phyloP scores from a whole-genome alignment of 2,113 vertebrate species.

The Rhagologus leucostigma region DNA sequence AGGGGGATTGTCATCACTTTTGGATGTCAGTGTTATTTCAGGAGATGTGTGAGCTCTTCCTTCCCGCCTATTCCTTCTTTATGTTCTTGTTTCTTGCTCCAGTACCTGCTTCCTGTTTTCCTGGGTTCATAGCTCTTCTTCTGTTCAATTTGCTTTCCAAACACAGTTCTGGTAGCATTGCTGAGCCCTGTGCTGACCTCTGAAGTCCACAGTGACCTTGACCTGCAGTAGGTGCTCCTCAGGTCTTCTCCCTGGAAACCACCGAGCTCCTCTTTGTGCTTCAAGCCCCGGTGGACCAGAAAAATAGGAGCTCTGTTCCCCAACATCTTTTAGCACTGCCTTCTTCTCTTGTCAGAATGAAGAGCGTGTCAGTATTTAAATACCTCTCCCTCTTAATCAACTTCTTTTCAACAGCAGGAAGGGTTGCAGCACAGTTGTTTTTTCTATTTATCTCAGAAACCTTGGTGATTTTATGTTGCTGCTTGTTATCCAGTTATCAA shows the following conservation, averaged over 20 bases:
- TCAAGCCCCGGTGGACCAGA: rapidly evolving
- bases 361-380: neutral
- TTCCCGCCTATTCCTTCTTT: neutral
- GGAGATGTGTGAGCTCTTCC: neutral
- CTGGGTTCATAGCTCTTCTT: neutral
- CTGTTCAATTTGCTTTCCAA: neutral
- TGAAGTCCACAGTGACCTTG: neutral
- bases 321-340: neutral
- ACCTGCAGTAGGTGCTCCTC: neutral
- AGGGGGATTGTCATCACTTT: neutral
- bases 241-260: neutral
- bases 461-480: neutral
- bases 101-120: neutral
- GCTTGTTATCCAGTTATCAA: neutral
- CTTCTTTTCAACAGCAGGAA: neutral
- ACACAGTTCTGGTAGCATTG: neutral
- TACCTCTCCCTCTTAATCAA: neutral
- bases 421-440: neutral
- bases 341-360: neutral
- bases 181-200: neutral
- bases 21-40: neutral
- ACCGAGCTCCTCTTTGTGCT: neutral
- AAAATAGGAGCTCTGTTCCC: neutral
- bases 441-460: neutral
- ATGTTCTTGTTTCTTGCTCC: neutral